phyloP scores from a whole-genome alignment of 2,113 vertebrate genomes.

The Antechinus flavipes region DNA sequence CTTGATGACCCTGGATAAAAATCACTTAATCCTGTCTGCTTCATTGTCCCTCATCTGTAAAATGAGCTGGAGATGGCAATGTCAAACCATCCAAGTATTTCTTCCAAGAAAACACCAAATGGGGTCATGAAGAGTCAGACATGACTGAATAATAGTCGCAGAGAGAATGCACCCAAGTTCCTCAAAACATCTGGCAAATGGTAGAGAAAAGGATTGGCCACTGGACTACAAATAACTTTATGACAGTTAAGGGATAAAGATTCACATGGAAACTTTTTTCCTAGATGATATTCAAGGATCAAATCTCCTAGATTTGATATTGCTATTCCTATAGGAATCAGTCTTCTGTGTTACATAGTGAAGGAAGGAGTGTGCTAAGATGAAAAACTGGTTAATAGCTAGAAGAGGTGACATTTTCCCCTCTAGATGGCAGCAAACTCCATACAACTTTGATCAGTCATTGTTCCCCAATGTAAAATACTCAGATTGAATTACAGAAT shows the following conservation, averaged over 20 bases:
- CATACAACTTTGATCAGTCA: neutral
- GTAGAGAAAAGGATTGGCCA: neutral
- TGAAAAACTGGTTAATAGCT: neutral
- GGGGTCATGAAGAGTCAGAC: neutral
- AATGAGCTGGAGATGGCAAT: neutral
- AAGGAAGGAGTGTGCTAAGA: neutral
- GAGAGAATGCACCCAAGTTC: neutral
- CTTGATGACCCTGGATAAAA: neutral
- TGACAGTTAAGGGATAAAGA: neutral
- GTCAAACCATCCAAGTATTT: neutral
- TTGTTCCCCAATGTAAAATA: neutral
- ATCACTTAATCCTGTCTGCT: neutral
- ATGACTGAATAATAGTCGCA: neutral
- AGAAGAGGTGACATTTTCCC: neutral
- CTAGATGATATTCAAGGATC: neutral
- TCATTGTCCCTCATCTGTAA: neutral
- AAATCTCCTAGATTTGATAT: neutral
- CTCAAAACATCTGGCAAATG: neutral
- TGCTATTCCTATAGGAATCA: neutral
- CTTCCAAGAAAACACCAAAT: neutral
- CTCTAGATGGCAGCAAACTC: constrained; percentile 3
- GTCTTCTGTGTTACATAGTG: neutral
- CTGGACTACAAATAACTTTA: neutral
- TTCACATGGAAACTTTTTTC: neutral
- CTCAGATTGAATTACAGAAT: neutral